Conservation (phyloP, 2,113 vertebrate genomes). For the Zootoca vivipara region DNA sequence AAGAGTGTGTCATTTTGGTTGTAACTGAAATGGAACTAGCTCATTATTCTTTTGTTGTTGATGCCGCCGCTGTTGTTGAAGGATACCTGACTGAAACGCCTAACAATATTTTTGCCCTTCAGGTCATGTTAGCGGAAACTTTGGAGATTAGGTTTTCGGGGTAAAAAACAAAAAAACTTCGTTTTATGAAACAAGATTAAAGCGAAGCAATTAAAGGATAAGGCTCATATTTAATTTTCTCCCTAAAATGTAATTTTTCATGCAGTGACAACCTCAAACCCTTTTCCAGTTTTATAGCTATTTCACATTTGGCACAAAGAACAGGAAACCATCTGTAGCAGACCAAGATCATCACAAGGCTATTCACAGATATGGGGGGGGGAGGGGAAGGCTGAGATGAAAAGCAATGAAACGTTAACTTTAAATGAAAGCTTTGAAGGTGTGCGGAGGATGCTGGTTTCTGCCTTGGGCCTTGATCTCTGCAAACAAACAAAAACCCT, state of each 20-base stretch:
- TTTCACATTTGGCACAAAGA: conserved; percentile 71
- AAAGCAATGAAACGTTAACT: conserved; percentile 65
- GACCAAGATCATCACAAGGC: conserved; percentile 59
- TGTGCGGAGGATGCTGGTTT: conserved; percentile 36
- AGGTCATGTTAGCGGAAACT: conserved; percentile 64
- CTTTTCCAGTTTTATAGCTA: conserved; percentile 76
- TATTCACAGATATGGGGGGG: conserved; percentile 61
- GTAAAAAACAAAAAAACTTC: conserved; percentile 47
- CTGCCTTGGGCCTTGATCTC: conserved; percentile 30
- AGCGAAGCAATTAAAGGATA: conserved; percentile 70
- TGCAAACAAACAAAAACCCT: conserved; percentile 38
- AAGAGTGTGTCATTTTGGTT: conserved; percentile 59
- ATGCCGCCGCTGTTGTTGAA: conserved; percentile 65
- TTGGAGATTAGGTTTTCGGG: conserved; percentile 52
- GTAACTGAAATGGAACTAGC: conserved; percentile 59
- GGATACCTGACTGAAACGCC: conserved; percentile 65
- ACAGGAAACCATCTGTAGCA: conserved; percentile 74
- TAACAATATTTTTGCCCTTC: conserved; percentile 47
- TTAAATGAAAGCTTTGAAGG: conserved; percentile 66
- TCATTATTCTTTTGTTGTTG: conserved; percentile 57
- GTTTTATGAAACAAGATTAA: conserved; percentile 67
- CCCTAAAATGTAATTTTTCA: conserved; percentile 62
- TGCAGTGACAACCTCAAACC: conserved; percentile 57
- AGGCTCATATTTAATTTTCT: conserved; percentile 64
- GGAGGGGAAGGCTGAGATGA: conserved; percentile 47